These are phyloP conservation scores for Frankliniella intonsa DNA, from an alignment of 2,888 invertebrate species.

Conservation along the genomic window DNA sequence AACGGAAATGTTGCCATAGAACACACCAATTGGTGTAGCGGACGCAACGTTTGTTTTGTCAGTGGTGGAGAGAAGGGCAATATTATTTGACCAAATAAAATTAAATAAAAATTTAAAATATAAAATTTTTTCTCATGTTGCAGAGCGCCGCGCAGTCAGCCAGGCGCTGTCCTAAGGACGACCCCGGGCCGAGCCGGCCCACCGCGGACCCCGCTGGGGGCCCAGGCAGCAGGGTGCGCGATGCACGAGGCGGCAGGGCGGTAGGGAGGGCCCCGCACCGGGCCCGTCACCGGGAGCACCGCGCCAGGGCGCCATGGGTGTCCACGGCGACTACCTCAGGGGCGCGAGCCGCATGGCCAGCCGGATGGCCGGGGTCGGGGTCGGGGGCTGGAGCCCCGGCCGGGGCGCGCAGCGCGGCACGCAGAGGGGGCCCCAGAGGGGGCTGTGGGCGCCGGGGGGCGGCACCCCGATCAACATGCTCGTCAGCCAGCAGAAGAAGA, in stretches of 20 bases:
- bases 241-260: not conserved
- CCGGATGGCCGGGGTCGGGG: constrained; percentile 2
- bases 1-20: no score
- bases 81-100: no score
- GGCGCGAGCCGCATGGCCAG: constrained; percentile 2
- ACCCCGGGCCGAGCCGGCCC: no score
- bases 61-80: no score
- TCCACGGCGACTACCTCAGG: constrained; percentile 15
- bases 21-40: no score
- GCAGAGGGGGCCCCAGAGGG: constrained; percentile 2
- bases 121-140: no score
- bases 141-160: no score
- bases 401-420: not conserved
- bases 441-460: constrained; percentile 7
- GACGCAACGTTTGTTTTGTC: no score
- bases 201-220: no score
- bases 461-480: constrained; percentile 17
- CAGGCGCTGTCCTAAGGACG: no score
- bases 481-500: constrained; percentile 26
- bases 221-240: not conserved
- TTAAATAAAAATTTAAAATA: no score
- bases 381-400: not conserved
- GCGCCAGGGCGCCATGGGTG: not conserved
- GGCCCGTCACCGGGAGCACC: not conserved
- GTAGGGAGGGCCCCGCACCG: not conserved